Percentiles rank a stretch among this genome's conserved stretches.
Conservation (phyloP, 2,888 invertebrate species). For the Leptinotarsa rubiginosa region DNA sequence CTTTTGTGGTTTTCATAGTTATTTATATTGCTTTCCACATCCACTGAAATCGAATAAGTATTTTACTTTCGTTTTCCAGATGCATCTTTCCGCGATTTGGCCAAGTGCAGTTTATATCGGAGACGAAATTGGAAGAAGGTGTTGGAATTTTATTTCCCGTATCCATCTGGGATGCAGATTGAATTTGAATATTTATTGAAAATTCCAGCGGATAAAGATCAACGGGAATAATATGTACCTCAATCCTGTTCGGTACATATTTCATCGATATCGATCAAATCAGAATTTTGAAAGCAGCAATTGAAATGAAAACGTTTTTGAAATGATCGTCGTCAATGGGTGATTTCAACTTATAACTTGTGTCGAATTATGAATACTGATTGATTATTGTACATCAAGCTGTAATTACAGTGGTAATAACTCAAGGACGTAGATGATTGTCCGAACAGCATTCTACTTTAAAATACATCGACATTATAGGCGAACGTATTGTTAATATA, state of each 20-base stretch:
- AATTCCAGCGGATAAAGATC: neutral
- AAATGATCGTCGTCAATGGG: too few species aligned
- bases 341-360: too few species aligned
- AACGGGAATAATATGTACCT: neutral
- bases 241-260: neutral
- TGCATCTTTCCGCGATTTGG: conserved; percentile 27
- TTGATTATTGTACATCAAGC: too few species aligned
- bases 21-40: conserved; percentile 48
- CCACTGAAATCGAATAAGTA: conserved; percentile 27
- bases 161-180: neutral
- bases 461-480: too few species aligned
- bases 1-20: conserved; percentile 49
- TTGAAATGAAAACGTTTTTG: too few species aligned
- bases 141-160: neutral
- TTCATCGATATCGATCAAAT: too few species aligned
- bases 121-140: conserved; percentile 2
- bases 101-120: conserved; percentile 9
- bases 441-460: too few species aligned
- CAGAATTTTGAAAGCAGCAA: too few species aligned
- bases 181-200: conserved; percentile 1
- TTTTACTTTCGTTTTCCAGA: conserved; percentile 32
- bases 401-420: too few species aligned
- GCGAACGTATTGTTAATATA: too few species aligned
- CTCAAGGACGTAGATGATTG: too few species aligned
- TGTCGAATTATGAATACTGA: too few species aligned